Conservation (phyloP, 2,888 invertebrate species). For the Melikaiella ostensackeni region DNA sequence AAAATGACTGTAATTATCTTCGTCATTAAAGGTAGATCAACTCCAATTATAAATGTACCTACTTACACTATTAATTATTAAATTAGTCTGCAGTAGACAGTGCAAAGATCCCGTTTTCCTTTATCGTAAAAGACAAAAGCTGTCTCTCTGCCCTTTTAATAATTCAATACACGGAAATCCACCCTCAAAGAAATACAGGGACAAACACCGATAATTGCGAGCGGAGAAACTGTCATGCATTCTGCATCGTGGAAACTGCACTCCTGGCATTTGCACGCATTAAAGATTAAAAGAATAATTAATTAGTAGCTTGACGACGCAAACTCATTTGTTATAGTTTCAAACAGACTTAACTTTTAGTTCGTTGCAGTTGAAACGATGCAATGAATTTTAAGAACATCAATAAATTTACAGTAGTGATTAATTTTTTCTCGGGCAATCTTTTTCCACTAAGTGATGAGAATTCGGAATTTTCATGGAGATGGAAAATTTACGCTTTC, state of each 20-base stretch:
- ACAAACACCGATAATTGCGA: background rate
- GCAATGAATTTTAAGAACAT: constrained; percentile 56
- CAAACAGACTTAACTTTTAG: background rate
- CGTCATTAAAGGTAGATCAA: background rate
- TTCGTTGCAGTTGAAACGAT: background rate
- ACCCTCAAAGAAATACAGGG: background rate
- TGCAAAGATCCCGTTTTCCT: background rate
- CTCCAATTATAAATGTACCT: background rate
- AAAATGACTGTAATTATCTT: background rate
- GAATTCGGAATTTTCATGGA: constrained; percentile 13
- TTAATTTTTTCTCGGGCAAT: constrained; percentile 59
- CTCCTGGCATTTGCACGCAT: background rate
- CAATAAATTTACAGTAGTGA: constrained; percentile 53
- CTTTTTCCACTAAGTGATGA: constrained; percentile 51
- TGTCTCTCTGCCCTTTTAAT: constrained; percentile 3
- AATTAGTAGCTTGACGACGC: background rate
- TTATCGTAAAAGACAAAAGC: background rate
- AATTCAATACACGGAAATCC: background rate
- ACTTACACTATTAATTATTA: background rate
- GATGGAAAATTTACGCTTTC: constrained; percentile 44
- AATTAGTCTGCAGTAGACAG: background rate
- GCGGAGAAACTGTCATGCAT: constrained; percentile 14
- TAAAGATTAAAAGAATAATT: constrained; percentile 22
- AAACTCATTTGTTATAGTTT: constrained; percentile 3
- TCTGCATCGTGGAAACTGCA: background rate